phyloP scores from a whole-genome alignment of 2,797 vertebrate species.

The Schizopygopsis pylzovi region DNA sequence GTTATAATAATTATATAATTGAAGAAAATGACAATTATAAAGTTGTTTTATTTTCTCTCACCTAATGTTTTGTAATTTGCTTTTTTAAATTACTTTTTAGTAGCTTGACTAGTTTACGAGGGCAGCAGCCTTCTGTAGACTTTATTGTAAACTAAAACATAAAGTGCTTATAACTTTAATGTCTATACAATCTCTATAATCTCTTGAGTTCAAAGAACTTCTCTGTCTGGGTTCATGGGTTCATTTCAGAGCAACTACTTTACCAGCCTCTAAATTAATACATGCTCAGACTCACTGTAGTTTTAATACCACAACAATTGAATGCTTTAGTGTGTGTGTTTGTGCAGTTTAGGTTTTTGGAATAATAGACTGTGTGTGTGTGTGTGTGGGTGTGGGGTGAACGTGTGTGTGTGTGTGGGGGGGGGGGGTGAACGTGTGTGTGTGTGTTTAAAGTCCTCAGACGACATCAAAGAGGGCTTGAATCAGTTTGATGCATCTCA shows the following conservation, averaged over 20 bases:
- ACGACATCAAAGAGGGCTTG: background rate
- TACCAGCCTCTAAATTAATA: background rate
- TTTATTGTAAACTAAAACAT: background rate
- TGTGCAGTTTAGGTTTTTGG: background rate
- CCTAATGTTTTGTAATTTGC: too few species aligned
- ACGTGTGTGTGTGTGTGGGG: conserved; percentile 22
- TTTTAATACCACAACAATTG: background rate
- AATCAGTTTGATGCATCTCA: conserved; percentile 5
- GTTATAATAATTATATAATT: too few species aligned
- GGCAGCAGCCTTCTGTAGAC: background rate
- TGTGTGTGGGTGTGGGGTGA: too few species aligned
- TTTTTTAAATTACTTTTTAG: background rate
- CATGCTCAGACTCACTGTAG: background rate
- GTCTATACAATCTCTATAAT: too few species aligned
- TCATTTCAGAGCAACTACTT: background rate
- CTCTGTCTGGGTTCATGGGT: background rate
- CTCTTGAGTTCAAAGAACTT: background rate
- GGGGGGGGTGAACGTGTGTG: too few species aligned
- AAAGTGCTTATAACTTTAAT: background rate
- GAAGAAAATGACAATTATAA: too few species aligned
- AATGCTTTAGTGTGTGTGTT: background rate
- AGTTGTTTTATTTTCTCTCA: too few species aligned
- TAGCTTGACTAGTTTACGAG: background rate
- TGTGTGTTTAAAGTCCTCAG: background rate
- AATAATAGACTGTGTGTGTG: background rate